These are phyloP conservation scores for Dipodomys spectabilis DNA, from an alignment of 2,113 vertebrate genomes.

Conservation along the genomic window DNA sequence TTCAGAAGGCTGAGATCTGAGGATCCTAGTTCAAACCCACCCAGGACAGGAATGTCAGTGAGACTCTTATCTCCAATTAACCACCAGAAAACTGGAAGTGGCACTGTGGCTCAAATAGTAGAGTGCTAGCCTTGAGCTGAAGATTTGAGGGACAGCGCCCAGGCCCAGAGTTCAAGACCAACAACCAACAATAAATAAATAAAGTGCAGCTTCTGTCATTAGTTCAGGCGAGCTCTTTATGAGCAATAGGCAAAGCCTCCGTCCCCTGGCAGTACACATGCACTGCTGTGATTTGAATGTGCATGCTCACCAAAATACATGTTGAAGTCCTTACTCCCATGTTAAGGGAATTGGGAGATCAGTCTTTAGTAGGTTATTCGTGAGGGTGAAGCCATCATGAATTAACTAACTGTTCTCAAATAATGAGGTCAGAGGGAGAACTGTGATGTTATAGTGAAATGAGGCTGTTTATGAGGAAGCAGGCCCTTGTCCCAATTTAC, in stretches of 20 bases:
- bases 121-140: no score
- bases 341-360: no score
- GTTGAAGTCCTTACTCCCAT: not conserved
- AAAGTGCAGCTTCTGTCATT: not conserved
- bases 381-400: not conserved
- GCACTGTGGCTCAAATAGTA: no score
- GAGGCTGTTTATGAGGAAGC: not conserved
- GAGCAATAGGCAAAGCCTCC: not conserved
- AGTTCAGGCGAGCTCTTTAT: not conserved
- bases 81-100: no score
- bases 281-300: not conserved
- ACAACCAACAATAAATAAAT: no score
- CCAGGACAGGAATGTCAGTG: no score
- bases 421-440: not conserved
- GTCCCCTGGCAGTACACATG: rapidly evolving
- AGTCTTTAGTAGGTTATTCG: not conserved
- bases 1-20: no score
- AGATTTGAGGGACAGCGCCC: no score
- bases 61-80: no score
- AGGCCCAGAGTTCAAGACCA: no score
- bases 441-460: not conserved
- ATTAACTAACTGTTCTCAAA: not conserved
- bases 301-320: not conserved
- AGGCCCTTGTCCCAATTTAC: not conserved
- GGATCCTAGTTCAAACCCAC: no score